These are phyloP conservation scores for Himalopsyche japonica DNA, from an alignment of 2,888 invertebrate species.

Conservation along the genomic window DNA sequence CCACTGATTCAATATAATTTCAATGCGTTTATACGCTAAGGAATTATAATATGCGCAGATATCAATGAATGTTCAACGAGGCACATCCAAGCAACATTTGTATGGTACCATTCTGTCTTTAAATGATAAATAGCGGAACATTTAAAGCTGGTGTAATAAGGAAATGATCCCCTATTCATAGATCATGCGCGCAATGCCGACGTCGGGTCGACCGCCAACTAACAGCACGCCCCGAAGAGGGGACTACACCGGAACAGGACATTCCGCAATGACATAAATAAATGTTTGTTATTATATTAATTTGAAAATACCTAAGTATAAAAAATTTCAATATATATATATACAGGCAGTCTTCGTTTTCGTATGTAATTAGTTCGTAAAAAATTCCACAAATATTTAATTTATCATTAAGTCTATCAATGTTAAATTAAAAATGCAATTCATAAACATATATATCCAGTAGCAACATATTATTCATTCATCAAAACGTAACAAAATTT, in stretches of 20 bases:
- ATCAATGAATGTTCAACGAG: background rate
- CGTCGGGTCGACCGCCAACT: background rate
- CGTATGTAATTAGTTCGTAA: too few relatives aligned
- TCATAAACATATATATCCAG: too few relatives aligned
- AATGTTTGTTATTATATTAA: background rate
- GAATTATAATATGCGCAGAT: background rate
- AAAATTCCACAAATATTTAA: too few relatives aligned
- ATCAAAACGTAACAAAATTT: too few relatives aligned
- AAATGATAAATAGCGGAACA: constrained; percentile 4
- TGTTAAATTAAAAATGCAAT: too few relatives aligned
- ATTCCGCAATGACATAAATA: background rate
- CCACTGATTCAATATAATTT: background rate
- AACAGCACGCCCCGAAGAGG: background rate
- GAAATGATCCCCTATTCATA: background rate
- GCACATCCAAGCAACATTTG: background rate
- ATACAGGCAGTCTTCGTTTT: too few relatives aligned
- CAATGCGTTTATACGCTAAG: background rate
- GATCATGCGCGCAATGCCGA: background rate
- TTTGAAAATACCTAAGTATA: too few relatives aligned
- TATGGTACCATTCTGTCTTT: constrained; percentile 5
- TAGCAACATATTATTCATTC: too few relatives aligned
- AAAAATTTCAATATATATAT: too few relatives aligned
- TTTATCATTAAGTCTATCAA: too few relatives aligned
- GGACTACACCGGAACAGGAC: background rate
- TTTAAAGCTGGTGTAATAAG: constrained; percentile 17